Conservation (phyloP, 2,888 invertebrate species). For the Polymixis flavicincta region DNA sequence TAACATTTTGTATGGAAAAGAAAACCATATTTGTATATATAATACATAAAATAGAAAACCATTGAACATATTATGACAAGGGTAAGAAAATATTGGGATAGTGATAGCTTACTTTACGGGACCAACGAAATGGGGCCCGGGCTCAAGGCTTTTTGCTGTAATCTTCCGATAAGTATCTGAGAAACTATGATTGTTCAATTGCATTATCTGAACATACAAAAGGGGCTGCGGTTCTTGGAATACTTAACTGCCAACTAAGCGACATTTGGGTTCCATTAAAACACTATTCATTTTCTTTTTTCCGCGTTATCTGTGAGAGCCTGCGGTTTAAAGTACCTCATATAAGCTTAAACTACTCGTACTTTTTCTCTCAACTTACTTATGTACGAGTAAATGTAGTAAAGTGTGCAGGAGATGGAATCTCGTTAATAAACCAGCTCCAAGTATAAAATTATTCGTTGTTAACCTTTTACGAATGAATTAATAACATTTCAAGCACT, state of each 20-base stretch:
- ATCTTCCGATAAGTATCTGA: slow-evolving; percentile 14
- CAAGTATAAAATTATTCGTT: slow-evolving; percentile 24
- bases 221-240: neutral
- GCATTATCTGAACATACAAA: slow-evolving; percentile 13
- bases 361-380: neutral
- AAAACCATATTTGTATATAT: too few species aligned
- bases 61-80: slow-evolving; percentile 38
- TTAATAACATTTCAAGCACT: slow-evolving; percentile 42
- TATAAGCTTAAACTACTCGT: neutral
- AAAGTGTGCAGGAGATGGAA: slow-evolving; percentile 27
- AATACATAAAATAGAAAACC: slow-evolving; percentile 9
- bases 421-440: slow-evolving; percentile 26
- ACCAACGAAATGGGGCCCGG: slow-evolving; percentile 17
- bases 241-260: neutral
- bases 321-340: neutral
- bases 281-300: slow-evolving; percentile 11
- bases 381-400: slow-evolving; percentile 21
- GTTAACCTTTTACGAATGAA: slow-evolving; percentile 37
- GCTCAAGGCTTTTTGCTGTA: slow-evolving; percentile 12
- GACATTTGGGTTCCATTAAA: neutral
- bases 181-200: slow-evolving; percentile 5
- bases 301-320: neutral
- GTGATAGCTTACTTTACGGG: slow-evolving; percentile 27
- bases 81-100: slow-evolving; percentile 47
- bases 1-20: neutral